Evolutionary conservation across 2,113 vertebrate genomes (phyloP).

Genomic region (Takifugu bimaculatus): DNA sequence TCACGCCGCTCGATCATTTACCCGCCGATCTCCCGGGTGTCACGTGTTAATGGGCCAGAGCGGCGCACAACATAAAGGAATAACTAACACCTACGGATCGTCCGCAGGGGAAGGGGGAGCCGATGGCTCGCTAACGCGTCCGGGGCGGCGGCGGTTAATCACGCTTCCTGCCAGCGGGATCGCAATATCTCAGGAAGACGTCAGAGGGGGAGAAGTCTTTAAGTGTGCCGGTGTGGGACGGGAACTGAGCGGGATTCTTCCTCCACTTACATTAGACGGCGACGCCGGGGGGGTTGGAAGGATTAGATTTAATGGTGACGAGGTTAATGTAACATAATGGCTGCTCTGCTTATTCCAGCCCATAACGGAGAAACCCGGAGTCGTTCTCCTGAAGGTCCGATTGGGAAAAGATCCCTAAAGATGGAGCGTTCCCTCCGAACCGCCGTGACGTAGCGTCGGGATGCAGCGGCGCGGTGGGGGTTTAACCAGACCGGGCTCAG

Average conservation of each 20-base stretch:
- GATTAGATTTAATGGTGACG: slow-evolving; percentile 46
- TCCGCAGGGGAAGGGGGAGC: slow-evolving; percentile 49
- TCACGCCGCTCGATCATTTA: slow-evolving; percentile 80
- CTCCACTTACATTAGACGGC: slow-evolving; percentile 57
- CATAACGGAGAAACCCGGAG: neutral
- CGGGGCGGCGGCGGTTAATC: slow-evolving; percentile 72
- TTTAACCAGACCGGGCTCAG: slow-evolving; percentile 38
- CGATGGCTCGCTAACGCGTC: slow-evolving; percentile 74
- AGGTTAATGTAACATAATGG: slow-evolving; percentile 54
- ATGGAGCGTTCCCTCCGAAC: no score
- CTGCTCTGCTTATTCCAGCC: neutral
- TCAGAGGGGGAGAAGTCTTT: slow-evolving; percentile 61
- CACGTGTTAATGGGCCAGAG: slow-evolving; percentile 75
- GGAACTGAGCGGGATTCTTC: slow-evolving; percentile 53
- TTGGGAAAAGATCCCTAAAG: no score
- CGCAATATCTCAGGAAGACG: slow-evolving; percentile 59
- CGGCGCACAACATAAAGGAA: slow-evolving; percentile 71
- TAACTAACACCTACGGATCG: slow-evolving; percentile 74
- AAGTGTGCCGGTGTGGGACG: slow-evolving; percentile 56
- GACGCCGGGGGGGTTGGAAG: slow-evolving; percentile 48
- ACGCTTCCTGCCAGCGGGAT: slow-evolving; percentile 59
- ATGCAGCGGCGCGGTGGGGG: no score
- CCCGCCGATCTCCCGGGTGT: slow-evolving; percentile 75
- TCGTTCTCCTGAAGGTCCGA: neutral
- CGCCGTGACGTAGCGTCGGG: no score